phyloP scores from a whole-genome alignment of 2,113 vertebrate species.

The Spea bombifrons region DNA sequence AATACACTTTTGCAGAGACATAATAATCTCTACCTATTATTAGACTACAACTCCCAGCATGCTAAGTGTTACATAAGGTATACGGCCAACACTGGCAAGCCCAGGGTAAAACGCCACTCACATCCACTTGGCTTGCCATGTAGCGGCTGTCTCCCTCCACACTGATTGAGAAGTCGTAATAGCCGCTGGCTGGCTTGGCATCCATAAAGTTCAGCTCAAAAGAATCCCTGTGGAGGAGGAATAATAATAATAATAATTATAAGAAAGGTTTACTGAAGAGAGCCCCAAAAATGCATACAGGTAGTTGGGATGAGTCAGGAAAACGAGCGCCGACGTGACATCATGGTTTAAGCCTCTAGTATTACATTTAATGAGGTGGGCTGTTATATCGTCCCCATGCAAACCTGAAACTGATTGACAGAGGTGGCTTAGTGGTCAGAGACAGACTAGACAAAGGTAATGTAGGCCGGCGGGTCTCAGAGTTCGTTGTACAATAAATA shows the following conservation, averaged over 20 bases:
- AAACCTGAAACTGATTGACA: too few relatives aligned
- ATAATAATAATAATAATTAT: not conserved
- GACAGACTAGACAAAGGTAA: too few relatives aligned
- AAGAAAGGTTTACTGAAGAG: not conserved
- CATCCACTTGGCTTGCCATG: slow-evolving; percentile 89
- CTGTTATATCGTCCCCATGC: too few relatives aligned
- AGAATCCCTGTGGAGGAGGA: slow-evolving; percentile 68
- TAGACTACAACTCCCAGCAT: not conserved
- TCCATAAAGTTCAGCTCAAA: slow-evolving; percentile 94
- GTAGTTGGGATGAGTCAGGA: not conserved
- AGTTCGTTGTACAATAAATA: too few relatives aligned
- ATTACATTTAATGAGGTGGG: too few relatives aligned
- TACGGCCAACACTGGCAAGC: not conserved
- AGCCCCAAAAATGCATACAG: not conserved
- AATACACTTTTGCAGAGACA: not conserved
- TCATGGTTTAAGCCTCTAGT: too few relatives aligned
- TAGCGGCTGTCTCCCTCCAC: slow-evolving; percentile 85
- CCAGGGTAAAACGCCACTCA: slow-evolving; percentile 52
- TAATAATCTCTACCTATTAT: too few relatives aligned
- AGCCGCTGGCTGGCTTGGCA: slow-evolving; percentile 87
- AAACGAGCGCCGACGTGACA: too few relatives aligned
- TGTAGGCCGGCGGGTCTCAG: too few relatives aligned
- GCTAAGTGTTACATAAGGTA: not conserved
- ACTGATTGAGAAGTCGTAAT: slow-evolving; percentile 87
- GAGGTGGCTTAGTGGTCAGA: too few relatives aligned